These are phyloP conservation scores for Jordanella pulchra DNA, from an alignment of 2,797 vertebrate genomes.

Conservation along the genomic window DNA sequence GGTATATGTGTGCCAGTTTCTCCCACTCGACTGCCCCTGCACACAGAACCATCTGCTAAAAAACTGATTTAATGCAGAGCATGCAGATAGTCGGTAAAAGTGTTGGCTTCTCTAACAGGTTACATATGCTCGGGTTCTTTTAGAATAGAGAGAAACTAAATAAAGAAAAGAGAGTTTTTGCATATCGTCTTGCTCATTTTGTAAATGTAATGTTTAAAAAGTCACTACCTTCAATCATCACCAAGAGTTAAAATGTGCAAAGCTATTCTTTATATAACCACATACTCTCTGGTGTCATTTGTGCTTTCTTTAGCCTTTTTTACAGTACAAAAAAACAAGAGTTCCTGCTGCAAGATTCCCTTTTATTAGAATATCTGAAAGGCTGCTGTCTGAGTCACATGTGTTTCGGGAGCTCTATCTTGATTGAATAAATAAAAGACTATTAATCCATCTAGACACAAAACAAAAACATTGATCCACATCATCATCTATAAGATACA, in stretches of 20 bases:
- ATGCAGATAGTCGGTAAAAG: background rate
- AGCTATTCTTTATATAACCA: background rate
- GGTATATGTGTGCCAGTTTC: conserved; percentile 34
- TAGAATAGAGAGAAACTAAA: background rate
- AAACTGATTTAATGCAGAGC: background rate
- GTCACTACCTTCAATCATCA: background rate
- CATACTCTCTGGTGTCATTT: no score
- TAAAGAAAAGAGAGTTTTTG: background rate
- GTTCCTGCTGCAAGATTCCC: no score
- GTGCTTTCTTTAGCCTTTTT: no score
- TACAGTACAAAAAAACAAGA: no score
- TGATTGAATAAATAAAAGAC: no score
- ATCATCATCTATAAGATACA: no score
- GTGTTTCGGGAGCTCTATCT: no score
- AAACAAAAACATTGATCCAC: no score
- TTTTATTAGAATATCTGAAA: no score
- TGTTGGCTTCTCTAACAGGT: background rate
- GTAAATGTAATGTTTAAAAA: background rate
- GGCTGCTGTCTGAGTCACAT: no score
- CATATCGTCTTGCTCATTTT: background rate
- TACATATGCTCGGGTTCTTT: background rate
- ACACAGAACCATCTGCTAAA: conserved; percentile 48
- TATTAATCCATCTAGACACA: no score
- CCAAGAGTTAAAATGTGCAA: background rate
- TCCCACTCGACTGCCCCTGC: conserved; percentile 39